Evolutionary conservation across 2,113 vertebrate species (phyloP), one percentile per base, ranked within the genome.

Genomic region (Talpa occidentalis): DNA sequence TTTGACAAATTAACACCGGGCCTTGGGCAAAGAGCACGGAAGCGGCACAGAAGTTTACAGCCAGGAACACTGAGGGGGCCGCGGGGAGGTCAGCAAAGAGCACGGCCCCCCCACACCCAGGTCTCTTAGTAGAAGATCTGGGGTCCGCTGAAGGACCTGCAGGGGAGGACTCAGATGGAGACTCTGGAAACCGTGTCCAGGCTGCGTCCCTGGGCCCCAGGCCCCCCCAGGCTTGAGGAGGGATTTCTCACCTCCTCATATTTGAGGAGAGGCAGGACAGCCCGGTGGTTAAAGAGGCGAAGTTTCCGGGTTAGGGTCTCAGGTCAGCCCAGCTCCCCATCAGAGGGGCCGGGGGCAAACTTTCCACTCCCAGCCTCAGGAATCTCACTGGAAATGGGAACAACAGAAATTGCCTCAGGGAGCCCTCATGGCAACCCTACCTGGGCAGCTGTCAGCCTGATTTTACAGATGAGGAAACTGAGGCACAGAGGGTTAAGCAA

Each of bases 1-100:
- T 98, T 98, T 98, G 97, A 98, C 98, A 98, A 98, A 98, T 98
- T 99, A 98, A 98, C 98, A 97, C 98, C 67, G 96, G 88, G 97
- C 96, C 96, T 94, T 97, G 97, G 96, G 97, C 95, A 96, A 98
- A 96, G 96, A 91, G 96, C 97, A 66, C 22, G 62, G 73, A 78
- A 84, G 96, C 94, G 93, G 94, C 89, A 88, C 96, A 95, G 93
- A 86, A 72, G 30, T 94, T 97, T 93, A 93, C 76, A 94, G 98
- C 95, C 96, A 94, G 97, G 97, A 96, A 96, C 14, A 17, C 49
- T 17, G 49, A 52, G 49, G 49, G 26, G 59, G 26, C 59, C 24
- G 59, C 28, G 59, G 59, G 59, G 59, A 60, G 59, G 49, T 16
- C 49, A 52, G 49, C 16, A 90, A 86, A 92, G 97, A 91, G 90